Evolutionary conservation across 1,140 invertebrate genomes (phyloP).

Genomic region (Drosophila persimilis): DNA sequence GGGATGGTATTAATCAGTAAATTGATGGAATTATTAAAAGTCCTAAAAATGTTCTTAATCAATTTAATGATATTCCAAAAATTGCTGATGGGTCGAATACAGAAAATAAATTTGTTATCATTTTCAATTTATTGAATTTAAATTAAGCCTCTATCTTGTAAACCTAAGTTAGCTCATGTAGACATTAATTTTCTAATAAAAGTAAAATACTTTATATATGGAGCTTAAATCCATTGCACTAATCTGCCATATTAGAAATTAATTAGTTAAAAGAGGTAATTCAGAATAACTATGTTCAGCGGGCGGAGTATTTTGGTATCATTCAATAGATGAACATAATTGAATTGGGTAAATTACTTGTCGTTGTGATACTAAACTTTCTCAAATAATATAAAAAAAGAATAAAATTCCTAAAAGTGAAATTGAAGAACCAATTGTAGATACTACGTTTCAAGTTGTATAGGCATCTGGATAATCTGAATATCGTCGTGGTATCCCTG

Average conservation of each 20-base stretch:
- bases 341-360: slow-evolving; percentile 82
- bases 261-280: slow-evolving; percentile 84
- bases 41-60: no score
- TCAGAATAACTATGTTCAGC: slow-evolving; percentile 85
- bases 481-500: slow-evolving; percentile 89
- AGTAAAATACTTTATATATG: slow-evolving; percentile 85
- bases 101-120: no score
- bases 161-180: slow-evolving; percentile 84
- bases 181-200: slow-evolving; percentile 84
- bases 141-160: no score
- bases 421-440: slow-evolving; percentile 86
- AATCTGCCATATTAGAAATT: slow-evolving; percentile 85
- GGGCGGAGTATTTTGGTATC: slow-evolving; percentile 84
- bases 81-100: no score
- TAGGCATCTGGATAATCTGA: slow-evolving; percentile 88
- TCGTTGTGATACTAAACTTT: slow-evolving; percentile 82
- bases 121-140: no score
- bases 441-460: slow-evolving; percentile 86
- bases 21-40: no score
- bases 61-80: no score
- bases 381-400: slow-evolving; percentile 85
- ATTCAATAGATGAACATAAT: slow-evolving; percentile 85
- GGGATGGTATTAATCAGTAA: no score
- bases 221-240: slow-evolving; percentile 85
- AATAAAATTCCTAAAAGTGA: slow-evolving; percentile 84